Conservation (phyloP, 2,888 invertebrate genomes). For the Philonicus albiceps region DNA sequence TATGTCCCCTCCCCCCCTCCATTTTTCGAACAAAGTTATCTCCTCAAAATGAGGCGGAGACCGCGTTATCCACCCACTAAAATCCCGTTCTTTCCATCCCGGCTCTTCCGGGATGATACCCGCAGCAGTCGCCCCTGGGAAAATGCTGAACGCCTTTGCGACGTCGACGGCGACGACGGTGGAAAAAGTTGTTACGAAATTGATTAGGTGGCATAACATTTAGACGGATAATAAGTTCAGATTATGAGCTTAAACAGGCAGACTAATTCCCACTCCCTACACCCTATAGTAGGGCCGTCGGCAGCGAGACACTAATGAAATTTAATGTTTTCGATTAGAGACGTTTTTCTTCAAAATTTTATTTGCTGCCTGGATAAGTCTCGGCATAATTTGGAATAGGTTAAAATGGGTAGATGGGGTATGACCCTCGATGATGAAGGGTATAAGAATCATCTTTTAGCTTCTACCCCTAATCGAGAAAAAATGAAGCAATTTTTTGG, state of each 20-base stretch:
- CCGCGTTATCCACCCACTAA: background rate
- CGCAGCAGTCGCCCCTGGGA: background rate
- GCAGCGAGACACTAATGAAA: background rate
- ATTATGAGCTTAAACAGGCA: slow-evolving; percentile 5
- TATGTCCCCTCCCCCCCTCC: background rate
- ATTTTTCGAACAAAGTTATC: background rate
- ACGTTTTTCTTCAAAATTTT: background rate
- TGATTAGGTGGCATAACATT: slow-evolving; percentile 38
- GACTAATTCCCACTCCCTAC: background rate
- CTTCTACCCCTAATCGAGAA: background rate
- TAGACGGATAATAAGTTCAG: slow-evolving; percentile 30
- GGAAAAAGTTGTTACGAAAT: slow-evolving; percentile 31
- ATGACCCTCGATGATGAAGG: background rate
- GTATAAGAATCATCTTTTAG: background rate
- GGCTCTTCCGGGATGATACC: background rate
- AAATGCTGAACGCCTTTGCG: background rate
- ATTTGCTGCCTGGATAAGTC: slow-evolving; percentile 3
- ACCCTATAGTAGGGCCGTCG: background rate
- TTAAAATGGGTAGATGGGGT: background rate
- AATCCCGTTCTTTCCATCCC: background rate
- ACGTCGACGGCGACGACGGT: background rate
- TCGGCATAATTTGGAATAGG: background rate
- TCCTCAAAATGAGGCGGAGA: background rate
- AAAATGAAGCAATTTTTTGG: background rate
- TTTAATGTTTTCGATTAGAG: slow-evolving; percentile 4